phyloP scores from a whole-genome alignment of 2,113 vertebrate genomes.

The Orthonyx spaldingii region DNA sequence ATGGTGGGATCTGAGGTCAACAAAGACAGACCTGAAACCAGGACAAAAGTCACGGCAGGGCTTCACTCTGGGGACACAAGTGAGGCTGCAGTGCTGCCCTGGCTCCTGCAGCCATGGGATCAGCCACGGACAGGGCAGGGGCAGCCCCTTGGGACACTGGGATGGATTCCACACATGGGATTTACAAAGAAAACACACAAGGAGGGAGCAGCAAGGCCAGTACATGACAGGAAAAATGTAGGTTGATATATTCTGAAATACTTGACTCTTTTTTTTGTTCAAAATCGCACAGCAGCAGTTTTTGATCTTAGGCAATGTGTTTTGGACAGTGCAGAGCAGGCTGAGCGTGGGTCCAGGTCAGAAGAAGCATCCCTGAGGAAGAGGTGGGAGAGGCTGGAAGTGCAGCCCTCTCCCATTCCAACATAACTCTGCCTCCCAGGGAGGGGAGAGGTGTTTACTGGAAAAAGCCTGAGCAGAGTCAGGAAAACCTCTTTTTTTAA shows the following conservation, averaged over 20 bases:
- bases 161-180: background rate
- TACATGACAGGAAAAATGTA: background rate
- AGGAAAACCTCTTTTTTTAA: background rate
- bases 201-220: background rate
- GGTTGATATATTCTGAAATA: background rate
- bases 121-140: background rate
- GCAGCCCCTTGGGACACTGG: background rate
- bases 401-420: background rate
- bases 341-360: fast-evolving
- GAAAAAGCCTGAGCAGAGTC: background rate
- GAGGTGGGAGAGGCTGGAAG: background rate
- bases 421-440: background rate
- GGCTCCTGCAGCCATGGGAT: fast-evolving
- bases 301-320: background rate
- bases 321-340: background rate
- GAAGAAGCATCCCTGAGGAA: background rate
- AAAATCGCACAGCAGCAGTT: background rate
- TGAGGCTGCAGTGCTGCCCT: background rate
- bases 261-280: background rate
- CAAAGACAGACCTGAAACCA: fast-evolving
- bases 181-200: fast-evolving
- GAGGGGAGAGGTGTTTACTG: background rate
- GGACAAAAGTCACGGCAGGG: background rate
- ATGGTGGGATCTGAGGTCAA: background rate
- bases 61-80: too few species aligned